These are phyloP conservation scores for Beris chalybata DNA, from an alignment of 2,888 invertebrate genomes.

Conservation along the genomic window DNA sequence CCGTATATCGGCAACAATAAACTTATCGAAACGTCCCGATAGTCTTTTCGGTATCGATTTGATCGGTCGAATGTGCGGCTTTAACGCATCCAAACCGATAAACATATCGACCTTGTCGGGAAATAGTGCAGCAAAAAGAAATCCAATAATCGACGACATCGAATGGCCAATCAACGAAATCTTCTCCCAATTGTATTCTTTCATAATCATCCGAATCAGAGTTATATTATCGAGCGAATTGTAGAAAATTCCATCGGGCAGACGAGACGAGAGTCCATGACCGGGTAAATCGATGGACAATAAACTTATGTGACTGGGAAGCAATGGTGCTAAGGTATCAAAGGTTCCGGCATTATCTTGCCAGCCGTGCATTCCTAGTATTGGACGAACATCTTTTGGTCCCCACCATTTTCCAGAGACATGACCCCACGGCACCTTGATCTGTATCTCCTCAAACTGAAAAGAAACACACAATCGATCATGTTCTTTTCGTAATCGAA, in stretches of 20 bases:
- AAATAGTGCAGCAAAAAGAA: conserved; percentile 65
- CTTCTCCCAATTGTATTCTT: conserved; percentile 71
- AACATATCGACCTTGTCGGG: conserved; percentile 55
- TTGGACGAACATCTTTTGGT: conserved; percentile 63
- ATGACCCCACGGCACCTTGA: conserved; percentile 71
- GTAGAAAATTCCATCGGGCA: conserved; percentile 63
- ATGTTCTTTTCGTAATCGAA: background rate
- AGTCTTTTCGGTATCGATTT: conserved; percentile 52
- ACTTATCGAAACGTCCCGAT: conserved; percentile 55
- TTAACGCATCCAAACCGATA: conserved; percentile 53
- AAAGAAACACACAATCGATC: background rate
- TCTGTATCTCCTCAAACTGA: conserved; percentile 65
- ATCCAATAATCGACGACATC: conserved; percentile 65
- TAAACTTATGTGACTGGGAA: conserved; percentile 59
- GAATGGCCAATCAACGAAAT: conserved; percentile 71
- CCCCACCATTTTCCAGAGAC: conserved; percentile 74
- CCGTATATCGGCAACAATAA: conserved; percentile 57
- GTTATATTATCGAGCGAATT: conserved; percentile 55
- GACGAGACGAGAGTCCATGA: conserved; percentile 70
- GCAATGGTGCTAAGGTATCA: conserved; percentile 66
- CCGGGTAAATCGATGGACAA: conserved; percentile 72
- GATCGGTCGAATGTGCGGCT: conserved; percentile 50
- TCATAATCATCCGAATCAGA: conserved; percentile 62
- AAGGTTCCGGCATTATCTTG: conserved; percentile 77
- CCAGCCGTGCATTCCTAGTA: conserved; percentile 76